A percentile compares a stretch with the other conserved stretches of the same genome.
Evolutionary conservation across 1,140 invertebrate species (phyloP).

Genomic region (Leptonema lineaticorne): DNA sequence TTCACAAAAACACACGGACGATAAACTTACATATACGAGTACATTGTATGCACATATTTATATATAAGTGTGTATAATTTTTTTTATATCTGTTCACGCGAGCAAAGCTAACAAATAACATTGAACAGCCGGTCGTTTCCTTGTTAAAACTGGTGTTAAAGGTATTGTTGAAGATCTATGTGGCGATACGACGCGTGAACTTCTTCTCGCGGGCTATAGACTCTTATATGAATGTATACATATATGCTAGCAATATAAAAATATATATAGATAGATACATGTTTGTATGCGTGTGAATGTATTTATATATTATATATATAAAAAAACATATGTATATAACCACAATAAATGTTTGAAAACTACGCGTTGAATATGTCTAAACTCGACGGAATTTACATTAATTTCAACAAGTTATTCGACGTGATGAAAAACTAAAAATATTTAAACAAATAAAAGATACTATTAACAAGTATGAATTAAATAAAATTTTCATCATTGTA

Average conservation of each 20-base stretch:
- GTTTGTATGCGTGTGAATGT: too few relatives aligned
- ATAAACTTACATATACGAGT: neutral
- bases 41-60: neutral
- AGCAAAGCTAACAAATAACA: slow-evolving; percentile 30
- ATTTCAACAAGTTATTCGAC: slow-evolving; percentile 13
- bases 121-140: slow-evolving; percentile 26
- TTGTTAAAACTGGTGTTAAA: slow-evolving; percentile 29
- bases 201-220: slow-evolving; percentile 11
- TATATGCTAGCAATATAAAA: too few relatives aligned
- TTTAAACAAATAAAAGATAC: neutral
- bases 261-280: too few relatives aligned
- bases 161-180: slow-evolving; percentile 30
- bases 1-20: neutral
- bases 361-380: slow-evolving; percentile 8
- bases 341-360: neutral
- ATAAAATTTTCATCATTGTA: too few relatives aligned
- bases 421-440: neutral
- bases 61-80: neutral
- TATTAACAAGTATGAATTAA: too few relatives aligned
- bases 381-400: slow-evolving; percentile 13
- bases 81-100: slow-evolving; percentile 19
- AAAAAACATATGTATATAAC: too few relatives aligned
- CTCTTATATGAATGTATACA: too few relatives aligned
- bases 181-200: slow-evolving; percentile 16
- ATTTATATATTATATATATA: too few relatives aligned